Evolutionary conservation across 1,140 invertebrate genomes (phyloP), one percentile per base, ranked within the genome.

Genomic region (Macrobrachium rosenbergii): DNA sequence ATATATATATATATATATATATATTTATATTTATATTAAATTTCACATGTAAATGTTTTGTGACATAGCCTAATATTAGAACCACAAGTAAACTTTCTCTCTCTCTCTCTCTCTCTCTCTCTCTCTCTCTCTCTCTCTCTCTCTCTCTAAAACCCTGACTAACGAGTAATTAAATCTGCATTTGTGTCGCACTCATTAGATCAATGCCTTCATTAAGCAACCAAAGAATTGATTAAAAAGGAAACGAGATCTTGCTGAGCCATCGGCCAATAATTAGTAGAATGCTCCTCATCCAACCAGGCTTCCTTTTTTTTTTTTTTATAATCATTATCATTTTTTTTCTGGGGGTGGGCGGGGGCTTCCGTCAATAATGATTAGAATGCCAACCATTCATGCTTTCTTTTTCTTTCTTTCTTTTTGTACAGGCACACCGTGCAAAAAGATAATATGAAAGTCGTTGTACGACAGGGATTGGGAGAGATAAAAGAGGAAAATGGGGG

Each of bases 1-100:
- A 75, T 28, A 28, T 28, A 75, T 28, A 75, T 75, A 75, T 75
- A 75, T 75, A 75, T 75, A 75, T 75, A 75, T 43, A 75, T 43
- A 75, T 43, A 37, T 43, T 10, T 75, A 75, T 75, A 75, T 37
- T 2, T 21, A 37, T 75, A 75, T 75, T 2, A 21, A 75, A 21
- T 10, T 75, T 16, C 45, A 37, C 37, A 11, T 75, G 45, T 67
- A 10, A 11, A 17, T n/a, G 10, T 11, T 17, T n/a, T 67, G 23
- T 28, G 12, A 10, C 6, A 52, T 10, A 5, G 7, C 52, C 12
- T 52, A 52, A 52, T 52, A 52, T 10, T 52, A 12, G 6, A 52
- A 52, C 28, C 28, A 37, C 12, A 52, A 0, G 52, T 52, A 12
- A 52, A 52, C 52, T 52, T n/a, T n/a, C n/a, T n/a, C n/a, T n/a